Conservation (phyloP, 2,888 invertebrate genomes). For the Stenodera caucasica region DNA sequence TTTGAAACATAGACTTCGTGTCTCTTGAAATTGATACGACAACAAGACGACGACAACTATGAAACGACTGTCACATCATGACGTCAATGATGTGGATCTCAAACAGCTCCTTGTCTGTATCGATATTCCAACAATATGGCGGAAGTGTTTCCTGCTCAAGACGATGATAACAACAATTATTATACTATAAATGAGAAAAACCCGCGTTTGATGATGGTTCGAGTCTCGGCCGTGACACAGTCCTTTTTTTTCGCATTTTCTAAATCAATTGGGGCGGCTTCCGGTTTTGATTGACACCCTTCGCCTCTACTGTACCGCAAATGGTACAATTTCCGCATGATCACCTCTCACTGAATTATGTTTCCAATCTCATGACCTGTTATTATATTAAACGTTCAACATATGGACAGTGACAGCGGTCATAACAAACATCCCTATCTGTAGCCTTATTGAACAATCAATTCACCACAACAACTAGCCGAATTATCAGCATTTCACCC, state of each 20-base stretch:
- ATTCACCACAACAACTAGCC: neutral
- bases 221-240: no score
- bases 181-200: slow-evolving; percentile 4
- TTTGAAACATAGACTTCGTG: slow-evolving; percentile 40
- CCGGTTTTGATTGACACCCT: neutral
- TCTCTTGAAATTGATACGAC: slow-evolving; percentile 28
- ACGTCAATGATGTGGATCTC: slow-evolving; percentile 26
- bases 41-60: slow-evolving; percentile 13
- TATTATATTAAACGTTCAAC: slow-evolving; percentile 1
- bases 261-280: no score
- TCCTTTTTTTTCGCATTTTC: no score
- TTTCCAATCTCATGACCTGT: neutral
- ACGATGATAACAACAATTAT: no score
- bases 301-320: no score
- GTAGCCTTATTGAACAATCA: neutral
- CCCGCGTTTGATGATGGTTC: no score
- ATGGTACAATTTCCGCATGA: neutral
- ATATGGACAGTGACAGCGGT: neutral
- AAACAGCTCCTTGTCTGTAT: slow-evolving; percentile 22
- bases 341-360: slow-evolving; percentile 1
- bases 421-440: neutral
- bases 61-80: slow-evolving; percentile 23
- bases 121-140: slow-evolving; percentile 22
- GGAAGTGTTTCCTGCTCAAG: slow-evolving; percentile 20
- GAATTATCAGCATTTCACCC: no score